phyloP scores from a whole-genome alignment of 2,113 vertebrate genomes.

The Prochilodus magdalenae region DNA sequence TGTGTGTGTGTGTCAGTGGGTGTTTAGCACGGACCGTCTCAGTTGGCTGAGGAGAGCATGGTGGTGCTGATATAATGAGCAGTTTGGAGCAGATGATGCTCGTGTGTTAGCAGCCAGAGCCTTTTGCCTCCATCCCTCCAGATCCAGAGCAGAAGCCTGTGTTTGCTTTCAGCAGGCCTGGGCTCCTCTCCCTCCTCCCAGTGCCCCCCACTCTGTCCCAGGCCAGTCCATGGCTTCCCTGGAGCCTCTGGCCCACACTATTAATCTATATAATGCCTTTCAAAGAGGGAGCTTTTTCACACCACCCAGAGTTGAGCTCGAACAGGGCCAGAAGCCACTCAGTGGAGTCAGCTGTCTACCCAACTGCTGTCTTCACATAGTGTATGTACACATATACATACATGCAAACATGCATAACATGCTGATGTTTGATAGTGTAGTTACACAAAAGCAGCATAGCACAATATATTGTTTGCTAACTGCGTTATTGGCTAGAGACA shows the following conservation, averaged over 20 bases:
- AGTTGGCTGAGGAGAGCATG: conserved; percentile 56
- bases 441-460: not conserved
- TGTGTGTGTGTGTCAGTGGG: conserved; percentile 50
- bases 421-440: not conserved
- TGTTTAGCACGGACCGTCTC: conserved; percentile 48
- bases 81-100: conserved; percentile 59
- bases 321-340: conserved; percentile 75
- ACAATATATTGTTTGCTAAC: too few species aligned
- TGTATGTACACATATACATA: conserved; percentile 30
- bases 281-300: conserved; percentile 81
- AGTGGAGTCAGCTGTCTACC: conserved; percentile 78
- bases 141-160: conserved; percentile 68
- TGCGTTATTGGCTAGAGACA: too few species aligned
- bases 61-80: conserved; percentile 57
- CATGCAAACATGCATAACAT: conserved; percentile 15
- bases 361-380: conserved; percentile 70
- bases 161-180: conserved; percentile 64
- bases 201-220: conserved; percentile 50
- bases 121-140: conserved; percentile 57
- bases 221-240: conserved; percentile 64
- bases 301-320: conserved; percentile 77
- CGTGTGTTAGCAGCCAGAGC: conserved; percentile 55
- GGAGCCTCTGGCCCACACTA: conserved; percentile 75
- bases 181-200: conserved; percentile 51
- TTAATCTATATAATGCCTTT: conserved; percentile 84